A percentile compares a stretch with the other conserved stretches of the same genome.
Conservation (phyloP, 2,797 vertebrate species). For the Cyprinella venusta region DNA sequence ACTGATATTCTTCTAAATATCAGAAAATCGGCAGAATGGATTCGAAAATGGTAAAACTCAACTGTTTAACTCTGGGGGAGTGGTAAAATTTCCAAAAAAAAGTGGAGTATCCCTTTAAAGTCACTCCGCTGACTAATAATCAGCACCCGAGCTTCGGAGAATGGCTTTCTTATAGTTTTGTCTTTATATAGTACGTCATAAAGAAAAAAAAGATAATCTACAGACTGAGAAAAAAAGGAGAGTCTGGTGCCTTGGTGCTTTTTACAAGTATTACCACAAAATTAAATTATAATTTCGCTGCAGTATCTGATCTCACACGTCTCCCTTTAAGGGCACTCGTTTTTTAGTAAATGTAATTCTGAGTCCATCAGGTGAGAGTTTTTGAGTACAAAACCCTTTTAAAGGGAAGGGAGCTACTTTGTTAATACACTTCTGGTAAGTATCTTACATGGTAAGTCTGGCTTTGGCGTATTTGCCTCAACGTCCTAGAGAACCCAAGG, state of each 20-base stretch:
- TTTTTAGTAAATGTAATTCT: constrained; percentile 56
- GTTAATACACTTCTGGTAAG: constrained; percentile 46
- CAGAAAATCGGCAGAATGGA: no score
- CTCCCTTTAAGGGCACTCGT: constrained; percentile 43
- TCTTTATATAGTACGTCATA: not conserved
- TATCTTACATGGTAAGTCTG: constrained; percentile 41
- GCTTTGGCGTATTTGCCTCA: constrained; percentile 7
- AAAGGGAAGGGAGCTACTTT: constrained; percentile 36
- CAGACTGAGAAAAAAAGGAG: constrained; percentile 15
- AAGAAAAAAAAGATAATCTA: constrained; percentile 13
- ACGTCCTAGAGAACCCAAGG: constrained; percentile 15
- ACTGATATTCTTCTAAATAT: no score
- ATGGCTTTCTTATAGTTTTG: not conserved
- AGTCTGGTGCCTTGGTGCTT: constrained; percentile 3
- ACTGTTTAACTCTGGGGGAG: no score
- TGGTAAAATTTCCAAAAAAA: no score
- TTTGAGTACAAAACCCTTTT: constrained; percentile 51
- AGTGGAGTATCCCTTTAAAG: no score
- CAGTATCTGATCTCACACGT: constrained; percentile 37
- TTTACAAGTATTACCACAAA: constrained; percentile 17
- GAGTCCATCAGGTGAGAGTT: constrained; percentile 51
- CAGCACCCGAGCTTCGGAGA: not conserved
- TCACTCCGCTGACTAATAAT: no score
- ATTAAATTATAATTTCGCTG: constrained; percentile 33
- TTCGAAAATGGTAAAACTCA: no score